These are phyloP conservation scores for Patiria pectinifera DNA, from an alignment of 53 echinoderm and acorn worm genomes.

Conservation along the genomic window DNA sequence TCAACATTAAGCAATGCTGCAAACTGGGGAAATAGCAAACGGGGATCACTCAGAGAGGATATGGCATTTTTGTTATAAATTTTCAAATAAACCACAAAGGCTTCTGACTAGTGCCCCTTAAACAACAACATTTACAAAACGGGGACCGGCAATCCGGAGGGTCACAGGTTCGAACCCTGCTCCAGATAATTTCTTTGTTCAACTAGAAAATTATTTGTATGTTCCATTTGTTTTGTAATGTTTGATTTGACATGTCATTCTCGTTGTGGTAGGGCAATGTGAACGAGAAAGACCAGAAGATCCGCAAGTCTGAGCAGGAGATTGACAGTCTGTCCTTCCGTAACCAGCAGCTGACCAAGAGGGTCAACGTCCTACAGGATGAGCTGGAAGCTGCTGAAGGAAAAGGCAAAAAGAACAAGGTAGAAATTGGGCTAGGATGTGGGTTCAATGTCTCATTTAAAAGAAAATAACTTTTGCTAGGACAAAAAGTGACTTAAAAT, in stretches of 20 bases:
- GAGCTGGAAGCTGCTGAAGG: conserved; percentile 79
- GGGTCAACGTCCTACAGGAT: conserved; percentile 91
- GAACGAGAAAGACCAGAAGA: conserved; percentile 90
- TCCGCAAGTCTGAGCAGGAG: conserved; percentile 97
- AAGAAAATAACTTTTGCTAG: too few relatives aligned
- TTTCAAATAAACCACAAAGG: too few relatives aligned
- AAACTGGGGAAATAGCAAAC: too few relatives aligned
- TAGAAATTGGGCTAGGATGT: background rate
- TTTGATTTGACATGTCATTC: background rate
- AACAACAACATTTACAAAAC: too few relatives aligned
- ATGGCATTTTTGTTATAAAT: too few relatives aligned
- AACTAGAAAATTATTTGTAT: background rate
- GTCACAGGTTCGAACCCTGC: too few relatives aligned
- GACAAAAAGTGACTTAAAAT: too few relatives aligned
- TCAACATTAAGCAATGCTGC: too few relatives aligned
- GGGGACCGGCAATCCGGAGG: too few relatives aligned
- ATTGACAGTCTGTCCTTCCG: conserved; percentile 95
- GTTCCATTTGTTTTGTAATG: background rate
- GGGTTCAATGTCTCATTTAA: background rate
- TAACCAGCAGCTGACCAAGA: conserved; percentile 95
- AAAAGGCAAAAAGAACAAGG: conserved; percentile 88
- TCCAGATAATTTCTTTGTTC: too few relatives aligned
- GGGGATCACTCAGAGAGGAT: too few relatives aligned
- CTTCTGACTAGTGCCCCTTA: too few relatives aligned
- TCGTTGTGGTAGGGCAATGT: conserved; percentile 71